Evolutionary conservation across 2,797 vertebrate species (phyloP), one percentile per base, ranked within the genome.

Genomic region (Tangara arthus): DNA sequence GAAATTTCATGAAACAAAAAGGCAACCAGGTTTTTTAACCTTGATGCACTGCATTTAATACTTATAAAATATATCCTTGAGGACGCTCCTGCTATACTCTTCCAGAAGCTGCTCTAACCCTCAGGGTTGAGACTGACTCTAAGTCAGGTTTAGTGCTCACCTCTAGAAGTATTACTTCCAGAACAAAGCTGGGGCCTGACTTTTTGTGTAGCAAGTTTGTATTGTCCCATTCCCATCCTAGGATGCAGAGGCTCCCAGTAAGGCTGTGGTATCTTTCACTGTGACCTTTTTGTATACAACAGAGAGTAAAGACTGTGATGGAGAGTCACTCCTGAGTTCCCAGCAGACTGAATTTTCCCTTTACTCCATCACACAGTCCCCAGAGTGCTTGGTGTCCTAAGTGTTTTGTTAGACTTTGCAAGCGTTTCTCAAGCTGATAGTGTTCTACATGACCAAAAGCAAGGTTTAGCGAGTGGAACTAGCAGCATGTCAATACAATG

Each of bases 391-490:
- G 34, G 16, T 5, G 3, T 73, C 73, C 59, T 68, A 55, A 92
- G 90, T 35, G 80, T 68, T 91, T 90, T 92, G 18, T 52, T 87
- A 94, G 50, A 66, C 56, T 55, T 91, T 57, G 78, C 17, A 65
- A 47, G 47, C 93, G 91, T 97, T 95, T 94, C 84, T 96, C 76
- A 96, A 95, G 90, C 57, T 65, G 63, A 80, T 85, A 52, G 79
- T 30, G 37, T 80, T 93, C 89, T 95, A 92, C 95, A 75, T 15
- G 79, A 65, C 72, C 66, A 66, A 49, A 91, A 82, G 50, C 76
- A 90, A 81, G 22, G 49, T 64, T 59, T 92, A 26, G 52, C 41
- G 47, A 96, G 50, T 71, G 59, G 69, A 94, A 55, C 30, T 72
- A 95, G 46, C 57, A 89, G 79, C 52, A 89, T 53, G 69, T 64